Base-by-base conservation (phyloP, 2,888 invertebrate species). In the Crepidodera aurea region DNA sequence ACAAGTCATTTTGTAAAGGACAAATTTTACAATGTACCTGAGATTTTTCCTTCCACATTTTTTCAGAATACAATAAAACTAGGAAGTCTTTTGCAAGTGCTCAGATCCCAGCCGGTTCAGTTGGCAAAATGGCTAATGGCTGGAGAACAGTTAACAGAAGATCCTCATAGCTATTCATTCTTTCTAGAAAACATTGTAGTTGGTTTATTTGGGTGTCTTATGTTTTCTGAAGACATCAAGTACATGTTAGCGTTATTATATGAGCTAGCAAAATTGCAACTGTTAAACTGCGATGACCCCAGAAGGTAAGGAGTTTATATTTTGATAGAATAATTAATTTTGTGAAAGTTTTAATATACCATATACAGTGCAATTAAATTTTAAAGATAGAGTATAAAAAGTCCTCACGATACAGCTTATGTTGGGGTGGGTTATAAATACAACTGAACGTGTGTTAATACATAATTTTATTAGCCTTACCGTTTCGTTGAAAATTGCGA, bases 161-260 rank as follows among this genome's bases (percentile, higher is more conserved):
- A 77, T 40, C 65, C 73, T 53, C 69, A 71, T 25, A 68, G 72
- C 29, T 71, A 70, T 60, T 67, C 73, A 29, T 80, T 76, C 56
- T 79, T 86, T 5, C 81, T 87, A 25, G 84, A 86, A 64, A 85
- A 85, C 22, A 74, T 88, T 19, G 82, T 88, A 29, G 85, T 87
- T 16, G 89, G 90, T 0, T 79, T 92, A 0, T 93, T 90, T 75
- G 90, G 90, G 13, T 90, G 90, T 75, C 88, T 90, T 69, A 83
- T 93, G 51, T 84, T 93, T 69, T 88, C 88, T 0, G 90, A 91
- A 74, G 93, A 94, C 79, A 89, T 90, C 70, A 84, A 85, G 65
- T 82, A 87, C 71, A 84, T 89, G 63, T 77, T 91, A n/a, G 84
- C 85, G 69, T 75, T 91, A 42, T 73, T 91, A 57, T 83, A 87